phyloP scores from a whole-genome alignment of 2,113 vertebrate genomes.

The Colaptes auratus region DNA sequence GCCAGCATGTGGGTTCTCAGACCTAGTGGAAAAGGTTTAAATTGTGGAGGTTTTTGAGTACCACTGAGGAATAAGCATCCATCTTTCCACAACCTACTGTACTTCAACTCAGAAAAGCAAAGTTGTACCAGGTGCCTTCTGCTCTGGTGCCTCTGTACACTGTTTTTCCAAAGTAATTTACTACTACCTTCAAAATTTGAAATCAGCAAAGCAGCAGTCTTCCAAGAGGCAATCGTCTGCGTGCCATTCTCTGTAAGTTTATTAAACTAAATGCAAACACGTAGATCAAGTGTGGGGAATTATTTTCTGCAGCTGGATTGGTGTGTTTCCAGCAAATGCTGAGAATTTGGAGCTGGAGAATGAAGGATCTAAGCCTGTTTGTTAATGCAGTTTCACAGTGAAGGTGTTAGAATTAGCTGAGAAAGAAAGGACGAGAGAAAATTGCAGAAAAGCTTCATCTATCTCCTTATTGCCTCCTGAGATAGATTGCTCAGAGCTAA shows the following conservation, averaged over 20 bases:
- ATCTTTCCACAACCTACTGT: background rate
- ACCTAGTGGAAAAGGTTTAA: background rate
- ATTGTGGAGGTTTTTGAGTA: background rate
- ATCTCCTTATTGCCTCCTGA: slow-evolving; percentile 74
- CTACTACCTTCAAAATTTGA: background rate
- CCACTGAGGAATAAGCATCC: background rate
- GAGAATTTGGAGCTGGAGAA: background rate
- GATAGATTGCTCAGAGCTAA: slow-evolving; percentile 71
- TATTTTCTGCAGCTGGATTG: slow-evolving; percentile 27
- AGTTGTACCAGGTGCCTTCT: background rate
- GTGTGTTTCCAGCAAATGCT: background rate
- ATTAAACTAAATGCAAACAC: background rate
- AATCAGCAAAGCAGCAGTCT: background rate
- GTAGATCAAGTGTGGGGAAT: background rate
- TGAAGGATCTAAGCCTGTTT: slow-evolving; percentile 43
- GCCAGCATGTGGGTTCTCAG: background rate
- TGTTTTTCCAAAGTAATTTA: background rate
- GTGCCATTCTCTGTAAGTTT: background rate
- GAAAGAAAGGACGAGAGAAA: slow-evolving; percentile 47
- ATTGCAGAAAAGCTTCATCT: slow-evolving; percentile 66
- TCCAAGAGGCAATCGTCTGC: background rate
- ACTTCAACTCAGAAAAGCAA: background rate
- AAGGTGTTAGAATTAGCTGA: slow-evolving; percentile 70
- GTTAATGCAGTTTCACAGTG: slow-evolving; percentile 67
- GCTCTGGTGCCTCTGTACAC: background rate